A percentile compares a stretch with the other conserved stretches of the same genome.
phyloP scores from a whole-genome alignment of 1,140 invertebrate species.

The Heliconius nattereri region DNA sequence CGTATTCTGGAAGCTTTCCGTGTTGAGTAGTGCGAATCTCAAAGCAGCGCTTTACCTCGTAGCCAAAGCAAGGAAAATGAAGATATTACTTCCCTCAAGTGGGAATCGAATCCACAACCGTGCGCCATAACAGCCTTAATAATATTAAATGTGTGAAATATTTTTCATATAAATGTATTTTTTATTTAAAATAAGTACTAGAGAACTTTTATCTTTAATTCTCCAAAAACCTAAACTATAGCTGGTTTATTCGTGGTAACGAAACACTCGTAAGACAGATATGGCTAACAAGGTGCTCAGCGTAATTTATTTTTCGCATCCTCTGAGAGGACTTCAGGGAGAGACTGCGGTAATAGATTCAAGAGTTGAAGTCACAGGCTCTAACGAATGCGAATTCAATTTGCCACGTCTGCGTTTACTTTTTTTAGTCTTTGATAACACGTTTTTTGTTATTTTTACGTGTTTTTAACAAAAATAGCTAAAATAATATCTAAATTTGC shows the following conservation, averaged over 20 bases:
- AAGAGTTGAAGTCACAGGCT: conserved; percentile 6
- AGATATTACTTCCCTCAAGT: too few species aligned
- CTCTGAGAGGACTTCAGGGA: conserved; percentile 4
- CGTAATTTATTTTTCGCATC: conserved; percentile 2
- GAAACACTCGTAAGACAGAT: conserved; percentile 22
- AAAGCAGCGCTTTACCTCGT: too few species aligned
- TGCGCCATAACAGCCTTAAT: too few species aligned
- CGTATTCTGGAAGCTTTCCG: too few species aligned
- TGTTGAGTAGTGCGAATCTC: too few species aligned
- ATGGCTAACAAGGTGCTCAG: conserved; percentile 21
- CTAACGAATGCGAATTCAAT: conserved; percentile 12
- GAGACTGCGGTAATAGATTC: conserved; percentile 8
- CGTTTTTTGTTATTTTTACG: not conserved
- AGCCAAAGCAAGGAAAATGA: too few species aligned
- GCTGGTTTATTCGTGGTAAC: conserved; percentile 6
- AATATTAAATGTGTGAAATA: too few species aligned
- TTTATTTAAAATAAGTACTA: too few species aligned
- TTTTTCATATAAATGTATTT: too few species aligned
- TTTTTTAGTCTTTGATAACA: not conserved
- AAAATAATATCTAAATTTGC: not conserved
- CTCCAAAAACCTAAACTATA: not conserved
- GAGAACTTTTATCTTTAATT: not conserved
- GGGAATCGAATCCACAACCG: too few species aligned
- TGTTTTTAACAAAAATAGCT: not conserved
- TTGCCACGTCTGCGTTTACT: conserved; percentile 3